Conservation (phyloP, 2,113 vertebrate genomes). For the Cathartes aura region DNA sequence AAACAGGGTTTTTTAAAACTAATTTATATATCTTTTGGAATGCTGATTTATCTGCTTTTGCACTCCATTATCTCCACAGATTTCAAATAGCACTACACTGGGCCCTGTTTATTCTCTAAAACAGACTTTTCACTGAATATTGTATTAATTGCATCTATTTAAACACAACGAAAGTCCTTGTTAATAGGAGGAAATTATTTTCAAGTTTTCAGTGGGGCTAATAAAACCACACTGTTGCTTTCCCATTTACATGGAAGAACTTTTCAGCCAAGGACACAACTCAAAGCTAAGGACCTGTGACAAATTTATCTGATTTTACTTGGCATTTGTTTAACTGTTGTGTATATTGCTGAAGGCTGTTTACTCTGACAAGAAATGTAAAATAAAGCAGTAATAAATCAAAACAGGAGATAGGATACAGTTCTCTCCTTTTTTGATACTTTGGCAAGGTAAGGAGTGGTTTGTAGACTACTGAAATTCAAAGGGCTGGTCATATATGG, state of each 20-base stretch:
- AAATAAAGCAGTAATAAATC: not conserved
- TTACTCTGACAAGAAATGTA: not conserved
- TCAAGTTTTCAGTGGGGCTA: not conserved
- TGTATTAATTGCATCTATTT: not conserved
- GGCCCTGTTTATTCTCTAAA: not conserved
- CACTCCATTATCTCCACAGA: not conserved
- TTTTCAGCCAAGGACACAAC: not conserved
- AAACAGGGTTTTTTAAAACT: accelerated
- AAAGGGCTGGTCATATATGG: not conserved
- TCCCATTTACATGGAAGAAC: not conserved
- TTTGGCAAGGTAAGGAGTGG: not conserved
- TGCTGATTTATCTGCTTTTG: not conserved
- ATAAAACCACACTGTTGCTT: not conserved
- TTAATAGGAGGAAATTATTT: not conserved
- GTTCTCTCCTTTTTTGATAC: not conserved
- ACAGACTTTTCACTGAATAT: not conserved
- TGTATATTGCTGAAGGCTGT: not conserved
- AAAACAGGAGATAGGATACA: not conserved
- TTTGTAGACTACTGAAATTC: not conserved
- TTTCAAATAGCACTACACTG: not conserved
- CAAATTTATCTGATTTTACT: not conserved
- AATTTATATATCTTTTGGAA: not conserved
- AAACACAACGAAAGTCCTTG: not conserved
- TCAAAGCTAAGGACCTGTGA: not conserved
- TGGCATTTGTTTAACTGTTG: not conserved